Conservation (phyloP, 2,797 vertebrate genomes). For the Channa striata region DNA sequence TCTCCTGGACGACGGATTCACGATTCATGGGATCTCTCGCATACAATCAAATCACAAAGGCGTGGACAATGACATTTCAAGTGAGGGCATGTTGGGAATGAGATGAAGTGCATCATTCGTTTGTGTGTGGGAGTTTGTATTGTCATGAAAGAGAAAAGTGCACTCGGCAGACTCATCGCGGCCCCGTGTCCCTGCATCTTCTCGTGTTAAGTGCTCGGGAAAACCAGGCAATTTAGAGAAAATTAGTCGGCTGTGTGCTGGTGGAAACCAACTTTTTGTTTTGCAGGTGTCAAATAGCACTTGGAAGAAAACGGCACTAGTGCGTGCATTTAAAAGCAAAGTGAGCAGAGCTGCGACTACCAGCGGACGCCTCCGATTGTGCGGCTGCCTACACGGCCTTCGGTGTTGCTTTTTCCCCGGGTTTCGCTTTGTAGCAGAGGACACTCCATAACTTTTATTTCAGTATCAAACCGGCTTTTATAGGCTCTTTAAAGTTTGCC, state of each 20-base stretch:
- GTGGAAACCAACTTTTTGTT: slow-evolving; percentile 20
- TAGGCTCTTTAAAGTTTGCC: too few relatives aligned
- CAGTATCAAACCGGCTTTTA: too few relatives aligned
- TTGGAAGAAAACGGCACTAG: background rate
- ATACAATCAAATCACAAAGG: slow-evolving; percentile 21
- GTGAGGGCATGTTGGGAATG: background rate
- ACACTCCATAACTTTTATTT: too few relatives aligned
- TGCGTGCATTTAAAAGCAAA: slow-evolving; percentile 8
- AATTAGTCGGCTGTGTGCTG: slow-evolving; percentile 13
- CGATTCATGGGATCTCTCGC: slow-evolving; percentile 26
- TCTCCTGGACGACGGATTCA: slow-evolving; percentile 1
- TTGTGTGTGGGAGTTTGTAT: slow-evolving; percentile 47
- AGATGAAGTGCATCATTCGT: slow-evolving; percentile 6
- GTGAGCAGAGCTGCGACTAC: background rate
- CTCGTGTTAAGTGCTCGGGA: slow-evolving; percentile 35
- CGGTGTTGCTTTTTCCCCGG: too few relatives aligned
- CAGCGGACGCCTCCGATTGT: background rate
- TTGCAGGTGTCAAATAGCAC: background rate
- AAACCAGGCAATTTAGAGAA: slow-evolving; percentile 40
- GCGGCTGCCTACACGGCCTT: too few relatives aligned
- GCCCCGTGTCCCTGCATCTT: slow-evolving; percentile 11
- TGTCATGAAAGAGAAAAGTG: slow-evolving; percentile 30
- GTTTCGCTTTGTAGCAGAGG: too few relatives aligned
- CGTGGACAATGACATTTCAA: background rate
- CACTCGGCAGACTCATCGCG: slow-evolving; percentile 36